Evolutionary conservation across 2,797 vertebrate species (phyloP).

Genomic region (Ctenosaura bakeri): DNA sequence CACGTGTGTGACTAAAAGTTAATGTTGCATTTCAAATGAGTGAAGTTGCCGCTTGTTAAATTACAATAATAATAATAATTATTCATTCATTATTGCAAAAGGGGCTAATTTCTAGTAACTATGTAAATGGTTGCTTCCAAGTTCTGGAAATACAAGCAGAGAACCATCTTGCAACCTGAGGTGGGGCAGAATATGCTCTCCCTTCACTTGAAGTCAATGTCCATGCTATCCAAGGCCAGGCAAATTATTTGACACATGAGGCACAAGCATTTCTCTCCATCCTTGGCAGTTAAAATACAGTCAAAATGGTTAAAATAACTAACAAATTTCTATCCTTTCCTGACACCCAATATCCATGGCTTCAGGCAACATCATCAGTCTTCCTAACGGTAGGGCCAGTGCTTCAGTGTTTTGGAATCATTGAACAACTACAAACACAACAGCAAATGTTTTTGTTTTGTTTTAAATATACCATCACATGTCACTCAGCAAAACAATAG

Average conservation of each 20-base stretch:
- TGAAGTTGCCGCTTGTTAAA: neutral
- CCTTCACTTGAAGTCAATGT: neutral
- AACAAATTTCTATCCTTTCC: neutral
- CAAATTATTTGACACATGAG: neutral
- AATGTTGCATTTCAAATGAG: neutral
- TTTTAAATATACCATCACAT: constrained; percentile 30
- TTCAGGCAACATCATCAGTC: neutral
- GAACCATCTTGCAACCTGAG: too few species aligned
- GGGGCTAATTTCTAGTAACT: neutral
- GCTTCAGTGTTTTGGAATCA: constrained; percentile 52
- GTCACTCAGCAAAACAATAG: constrained; percentile 45
- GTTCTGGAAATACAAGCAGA: neutral
- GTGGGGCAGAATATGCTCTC: neutral
- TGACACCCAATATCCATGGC: neutral
- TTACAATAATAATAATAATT: neutral
- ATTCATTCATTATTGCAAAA: neutral
- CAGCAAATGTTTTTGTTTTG: neutral
- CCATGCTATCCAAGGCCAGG: neutral
- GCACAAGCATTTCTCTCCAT: neutral
- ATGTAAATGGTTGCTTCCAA: neutral
- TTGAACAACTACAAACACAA: constrained; percentile 34
- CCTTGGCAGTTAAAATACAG: neutral
- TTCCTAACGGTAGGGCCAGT: neutral
- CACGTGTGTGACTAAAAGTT: neutral
- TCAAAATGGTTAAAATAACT: neutral